Base-by-base conservation (phyloP, 2,113 vertebrate species). In the Pteruthius melanotis region DNA sequence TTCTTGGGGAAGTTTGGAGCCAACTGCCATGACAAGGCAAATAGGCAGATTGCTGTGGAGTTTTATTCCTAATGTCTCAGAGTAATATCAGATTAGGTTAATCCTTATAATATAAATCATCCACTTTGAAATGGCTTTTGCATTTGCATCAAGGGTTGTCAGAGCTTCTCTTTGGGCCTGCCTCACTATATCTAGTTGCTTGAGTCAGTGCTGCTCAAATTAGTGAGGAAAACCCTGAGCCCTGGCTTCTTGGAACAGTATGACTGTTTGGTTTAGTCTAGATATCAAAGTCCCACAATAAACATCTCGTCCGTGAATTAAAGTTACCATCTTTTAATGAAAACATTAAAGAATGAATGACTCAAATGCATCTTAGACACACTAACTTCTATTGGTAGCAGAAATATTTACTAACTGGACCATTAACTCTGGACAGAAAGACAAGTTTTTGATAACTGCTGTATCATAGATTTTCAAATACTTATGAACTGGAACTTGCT, bases 291-390 rank as follows among this genome's bases (percentile, higher is more conserved):
- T 60, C 50, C 52, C 2, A 0, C 52, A 59, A 56, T 21, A 28
- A 79, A 68, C 26, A 40, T n/a, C 47, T 53, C 2, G 0, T 7
- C 76, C 3, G 2, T 49, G 2, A 45, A 23, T 16, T 71, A 39
- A 74, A 83, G 20, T 42, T 65, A 35, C 16, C 10, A 7, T 49
- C 19, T 78, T 78, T 61, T n/a, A 31, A 9, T 74, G 21, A 78
- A 87, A 35, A 8, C 27, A 44, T 56, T 81, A 11, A 69, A 77
- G 28, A 72, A n/a, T 8, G 4, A 66, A 54, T 31, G 0, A 71
- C 68, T 35, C 24, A 72, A 64, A 39, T 39, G 27, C 59, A 27
- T 52, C 0, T 0, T 39, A 50, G 14, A 35, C 39, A 22, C 24
- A 68, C 17, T 65, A 0, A 42, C 69, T 89, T 80, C 69, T 77